Conservation (phyloP, 2,797 vertebrate genomes). For the Danio albolineatus region DNA sequence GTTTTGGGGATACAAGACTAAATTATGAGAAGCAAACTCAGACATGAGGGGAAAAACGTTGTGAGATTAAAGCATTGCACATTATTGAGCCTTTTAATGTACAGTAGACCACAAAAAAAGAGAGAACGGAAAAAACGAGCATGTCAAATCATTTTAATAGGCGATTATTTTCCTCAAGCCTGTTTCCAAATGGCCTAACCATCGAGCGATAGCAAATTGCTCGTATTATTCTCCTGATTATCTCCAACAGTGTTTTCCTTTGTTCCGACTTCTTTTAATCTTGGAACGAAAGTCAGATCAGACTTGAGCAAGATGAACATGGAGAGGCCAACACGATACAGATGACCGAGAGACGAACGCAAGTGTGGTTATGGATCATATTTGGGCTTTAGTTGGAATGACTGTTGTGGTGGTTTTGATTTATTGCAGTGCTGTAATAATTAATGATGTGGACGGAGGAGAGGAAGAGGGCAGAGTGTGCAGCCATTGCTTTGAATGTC, state of each 20-base stretch:
- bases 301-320: slow-evolving; percentile 3
- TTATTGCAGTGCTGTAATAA: slow-evolving; percentile 1
- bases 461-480: not conserved
- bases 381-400: not conserved
- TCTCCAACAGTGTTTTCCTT: slow-evolving; percentile 44
- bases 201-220: slow-evolving; percentile 49
- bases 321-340: not conserved
- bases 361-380: slow-evolving; percentile 22
- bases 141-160: slow-evolving; percentile 56
- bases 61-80: too few species aligned
- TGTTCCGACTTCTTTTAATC: slow-evolving; percentile 51
- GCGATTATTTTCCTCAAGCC: slow-evolving; percentile 53
- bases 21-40: too few species aligned
- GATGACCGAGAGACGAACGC: slow-evolving; percentile 7
- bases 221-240: slow-evolving; percentile 53
- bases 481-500: not conserved
- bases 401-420: slow-evolving; percentile 3
- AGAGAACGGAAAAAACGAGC: slow-evolving; percentile 19
- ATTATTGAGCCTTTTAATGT: slow-evolving; percentile 46
- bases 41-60: too few species aligned
- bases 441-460: slow-evolving; percentile 30
- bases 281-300: slow-evolving; percentile 34
- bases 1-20: too few species aligned
- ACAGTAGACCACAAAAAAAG: slow-evolving; percentile 15
- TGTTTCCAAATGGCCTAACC: slow-evolving; percentile 42